A percentile compares a stretch with the other conserved stretches of the same genome.
Conservation (phyloP, 2,113 vertebrate genomes). For the Ophthalmolycus amberensis region DNA sequence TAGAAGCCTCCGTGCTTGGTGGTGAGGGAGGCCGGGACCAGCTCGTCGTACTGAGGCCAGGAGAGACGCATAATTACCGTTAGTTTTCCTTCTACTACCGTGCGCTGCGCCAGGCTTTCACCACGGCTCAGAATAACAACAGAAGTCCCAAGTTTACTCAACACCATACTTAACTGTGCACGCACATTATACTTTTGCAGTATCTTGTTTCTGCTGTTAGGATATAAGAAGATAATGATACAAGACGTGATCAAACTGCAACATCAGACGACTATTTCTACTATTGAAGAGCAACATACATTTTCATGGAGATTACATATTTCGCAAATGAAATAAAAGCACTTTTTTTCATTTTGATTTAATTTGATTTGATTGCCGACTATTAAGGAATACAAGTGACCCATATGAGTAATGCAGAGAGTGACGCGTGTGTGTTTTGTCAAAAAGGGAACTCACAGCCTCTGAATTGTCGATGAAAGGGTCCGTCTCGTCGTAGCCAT, state of each 20-base stretch:
- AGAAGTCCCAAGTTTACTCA: neutral
- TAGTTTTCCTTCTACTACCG: neutral
- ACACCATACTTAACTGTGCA: neutral
- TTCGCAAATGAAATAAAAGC: no score
- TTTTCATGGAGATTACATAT: neutral
- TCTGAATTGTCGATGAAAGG: conserved; percentile 99
- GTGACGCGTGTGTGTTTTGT: neutral
- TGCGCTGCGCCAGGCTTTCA: neutral
- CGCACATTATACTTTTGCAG: neutral
- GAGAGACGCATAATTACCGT: neutral
- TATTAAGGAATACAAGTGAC: neutral
- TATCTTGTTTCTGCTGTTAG: neutral
- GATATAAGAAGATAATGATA: neutral
- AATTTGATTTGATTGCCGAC: no score
- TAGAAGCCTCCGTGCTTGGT: conserved; percentile 99
- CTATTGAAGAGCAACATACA: neutral
- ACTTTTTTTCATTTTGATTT: no score
- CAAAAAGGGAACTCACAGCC: conserved; percentile 88
- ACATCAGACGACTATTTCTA: neutral
- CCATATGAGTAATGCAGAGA: neutral
- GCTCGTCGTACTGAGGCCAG: conserved; percentile 88
- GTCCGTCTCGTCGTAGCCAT: conserved; percentile 96
- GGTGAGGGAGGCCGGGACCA: conserved; percentile 96
- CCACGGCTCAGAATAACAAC: neutral
- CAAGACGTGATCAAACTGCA: neutral